Percentiles rank a stretch among this genome's conserved stretches.
phyloP scores from a whole-genome alignment of 1,140 invertebrate genomes.

The Drosophila kanapiae region DNA sequence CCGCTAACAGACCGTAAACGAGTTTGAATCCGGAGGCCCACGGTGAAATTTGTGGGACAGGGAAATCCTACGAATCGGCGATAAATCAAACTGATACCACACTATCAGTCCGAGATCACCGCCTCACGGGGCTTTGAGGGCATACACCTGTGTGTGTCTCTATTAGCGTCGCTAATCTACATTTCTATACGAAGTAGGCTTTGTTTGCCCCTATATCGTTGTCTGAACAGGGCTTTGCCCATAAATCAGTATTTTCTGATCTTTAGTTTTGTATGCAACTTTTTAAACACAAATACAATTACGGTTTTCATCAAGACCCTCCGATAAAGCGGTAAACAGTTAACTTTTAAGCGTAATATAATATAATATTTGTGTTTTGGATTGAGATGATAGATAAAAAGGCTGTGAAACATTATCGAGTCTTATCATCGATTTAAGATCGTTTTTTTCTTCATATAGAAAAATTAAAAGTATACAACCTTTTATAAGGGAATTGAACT shows the following conservation, averaged over 20 bases:
- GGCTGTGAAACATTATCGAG: no score
- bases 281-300: neutral
- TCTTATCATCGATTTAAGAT: neutral
- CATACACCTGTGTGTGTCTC: constrained; percentile 8
- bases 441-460: neutral
- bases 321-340: neutral
- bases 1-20: constrained; percentile 35
- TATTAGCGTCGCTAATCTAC: constrained; percentile 4
- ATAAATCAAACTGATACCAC: constrained; percentile 32
- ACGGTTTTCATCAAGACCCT: neutral
- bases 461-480: neutral
- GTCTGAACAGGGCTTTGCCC: neutral
- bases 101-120: constrained; percentile 17
- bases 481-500: neutral
- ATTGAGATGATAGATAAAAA: no score
- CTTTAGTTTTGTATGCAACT: neutral
- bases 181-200: neutral
- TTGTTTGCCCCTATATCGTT: neutral
- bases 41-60: constrained; percentile 25
- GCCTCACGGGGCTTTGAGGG: neutral
- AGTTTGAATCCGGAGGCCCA: constrained; percentile 8
- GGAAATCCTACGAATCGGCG: constrained; percentile 30
- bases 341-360: neutral
- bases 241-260: neutral
- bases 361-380: neutral